Conservation (phyloP, 64 coral and sea anemone genomes). For the Orbicella faveolata region DNA sequence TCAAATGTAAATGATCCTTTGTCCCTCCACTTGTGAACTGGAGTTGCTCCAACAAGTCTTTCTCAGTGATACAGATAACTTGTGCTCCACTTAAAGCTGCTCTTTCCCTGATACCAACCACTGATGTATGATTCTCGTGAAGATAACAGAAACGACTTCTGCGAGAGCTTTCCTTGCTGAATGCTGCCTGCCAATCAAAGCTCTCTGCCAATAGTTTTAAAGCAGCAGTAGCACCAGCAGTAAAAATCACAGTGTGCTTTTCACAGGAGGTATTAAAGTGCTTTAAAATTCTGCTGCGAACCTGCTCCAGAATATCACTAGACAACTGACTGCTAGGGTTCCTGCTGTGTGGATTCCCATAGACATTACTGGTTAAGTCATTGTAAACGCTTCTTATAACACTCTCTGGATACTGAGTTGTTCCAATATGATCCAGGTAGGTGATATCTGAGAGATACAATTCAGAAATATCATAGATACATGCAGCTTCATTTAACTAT, state of each 20-base stretch:
- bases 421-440: conserved; percentile 85
- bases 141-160: conserved; percentile 79
- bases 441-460: conserved; percentile 51
- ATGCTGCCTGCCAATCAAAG: conserved; percentile 67
- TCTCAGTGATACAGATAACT: conserved; percentile 57
- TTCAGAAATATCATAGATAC: neutral
- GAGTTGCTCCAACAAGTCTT: conserved; percentile 21
- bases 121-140: conserved; percentile 92
- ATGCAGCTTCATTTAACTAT: neutral
- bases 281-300: conserved; percentile 66
- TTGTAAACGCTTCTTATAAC: conserved; percentile 57
- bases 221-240: conserved; percentile 78
- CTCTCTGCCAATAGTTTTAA: conserved; percentile 83
- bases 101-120: conserved; percentile 91
- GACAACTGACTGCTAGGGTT: conserved; percentile 77
- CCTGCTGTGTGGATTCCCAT: conserved; percentile 94
- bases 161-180: neutral
- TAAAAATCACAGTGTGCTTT: conserved; percentile 87
- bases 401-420: conserved; percentile 85
- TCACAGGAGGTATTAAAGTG: conserved; percentile 83
- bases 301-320: conserved; percentile 69
- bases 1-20: neutral
- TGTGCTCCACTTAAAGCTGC: conserved; percentile 61
- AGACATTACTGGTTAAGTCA: conserved; percentile 73
- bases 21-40: neutral